These are phyloP conservation scores for Zosterops pallidus DNA, from an alignment of 2,113 vertebrate species.

Conservation along the genomic window DNA sequence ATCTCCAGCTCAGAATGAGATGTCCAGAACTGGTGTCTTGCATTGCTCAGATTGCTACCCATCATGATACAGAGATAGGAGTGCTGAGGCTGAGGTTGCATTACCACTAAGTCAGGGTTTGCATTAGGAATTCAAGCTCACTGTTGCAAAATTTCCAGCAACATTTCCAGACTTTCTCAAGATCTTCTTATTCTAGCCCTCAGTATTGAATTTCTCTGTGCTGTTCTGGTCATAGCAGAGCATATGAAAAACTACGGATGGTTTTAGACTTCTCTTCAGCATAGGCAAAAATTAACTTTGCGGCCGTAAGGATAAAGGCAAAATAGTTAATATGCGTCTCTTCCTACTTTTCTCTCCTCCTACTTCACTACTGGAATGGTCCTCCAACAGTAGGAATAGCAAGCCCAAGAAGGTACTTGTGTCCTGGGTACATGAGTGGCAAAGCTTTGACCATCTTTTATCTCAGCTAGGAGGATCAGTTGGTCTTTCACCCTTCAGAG, in stretches of 20 bases:
- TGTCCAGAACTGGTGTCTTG: background rate
- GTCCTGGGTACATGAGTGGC: background rate
- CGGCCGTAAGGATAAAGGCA: background rate
- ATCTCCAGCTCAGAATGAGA: background rate
- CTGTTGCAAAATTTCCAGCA: background rate
- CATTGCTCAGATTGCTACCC: background rate
- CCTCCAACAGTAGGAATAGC: background rate
- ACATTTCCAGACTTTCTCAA: background rate
- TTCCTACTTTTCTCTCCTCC: background rate
- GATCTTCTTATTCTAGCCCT: background rate
- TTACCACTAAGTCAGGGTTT: background rate
- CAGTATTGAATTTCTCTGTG: background rate
- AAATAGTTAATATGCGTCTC: background rate
- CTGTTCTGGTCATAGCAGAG: background rate
- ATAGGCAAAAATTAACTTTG: background rate
- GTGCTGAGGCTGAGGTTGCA: accelerated
- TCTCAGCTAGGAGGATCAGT: background rate
- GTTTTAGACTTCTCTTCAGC: background rate
- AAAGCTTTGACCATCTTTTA: background rate
- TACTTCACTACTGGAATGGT: background rate
- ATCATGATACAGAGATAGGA: background rate
- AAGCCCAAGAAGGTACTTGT: background rate
- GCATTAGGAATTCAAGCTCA: background rate
- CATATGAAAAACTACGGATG: background rate
- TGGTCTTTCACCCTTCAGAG: background rate